phyloP scores from a whole-genome alignment of 2,888 invertebrate genomes.

The Sinotaia quadrata region DNA sequence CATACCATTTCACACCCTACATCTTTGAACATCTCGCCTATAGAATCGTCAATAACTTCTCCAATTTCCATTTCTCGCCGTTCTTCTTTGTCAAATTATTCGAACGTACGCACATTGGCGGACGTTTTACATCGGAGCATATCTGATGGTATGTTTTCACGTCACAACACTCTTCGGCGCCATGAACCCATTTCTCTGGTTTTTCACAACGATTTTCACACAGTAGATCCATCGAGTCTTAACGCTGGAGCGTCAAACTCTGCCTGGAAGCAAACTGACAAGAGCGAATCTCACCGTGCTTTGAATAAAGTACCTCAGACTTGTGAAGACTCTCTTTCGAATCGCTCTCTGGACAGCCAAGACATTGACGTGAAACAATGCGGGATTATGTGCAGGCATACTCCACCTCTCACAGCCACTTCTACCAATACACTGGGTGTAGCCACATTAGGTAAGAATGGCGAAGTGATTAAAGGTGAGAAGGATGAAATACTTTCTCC shows the following conservation, averaged over 20 bases:
- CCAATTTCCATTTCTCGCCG: neutral
- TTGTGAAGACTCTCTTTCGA: too few species aligned
- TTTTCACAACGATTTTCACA: slow-evolving; percentile 24
- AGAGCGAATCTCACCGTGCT: too few species aligned
- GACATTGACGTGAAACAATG: too few species aligned
- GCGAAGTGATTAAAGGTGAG: neutral
- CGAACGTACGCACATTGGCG: slow-evolving; percentile 25
- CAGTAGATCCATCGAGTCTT: slow-evolving; percentile 30
- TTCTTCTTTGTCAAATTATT: neutral
- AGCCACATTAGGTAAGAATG: neutral
- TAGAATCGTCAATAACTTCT: neutral
- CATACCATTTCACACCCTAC: neutral
- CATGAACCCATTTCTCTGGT: slow-evolving; percentile 18
- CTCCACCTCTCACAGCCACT: neutral
- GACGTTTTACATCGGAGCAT: slow-evolving; percentile 36
- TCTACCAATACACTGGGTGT: neutral
- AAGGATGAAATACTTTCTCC: neutral
- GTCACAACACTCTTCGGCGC: slow-evolving; percentile 8
- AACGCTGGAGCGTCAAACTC: slow-evolving; percentile 2
- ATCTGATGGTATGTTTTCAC: slow-evolving; percentile 29
- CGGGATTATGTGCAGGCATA: too few species aligned
- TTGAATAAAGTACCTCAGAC: too few species aligned
- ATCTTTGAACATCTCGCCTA: neutral
- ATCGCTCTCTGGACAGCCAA: too few species aligned
- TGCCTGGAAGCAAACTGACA: neutral